These are phyloP conservation scores for Cuniculus paca DNA, from an alignment of 2,797 vertebrate species.

Conservation along the genomic window DNA sequence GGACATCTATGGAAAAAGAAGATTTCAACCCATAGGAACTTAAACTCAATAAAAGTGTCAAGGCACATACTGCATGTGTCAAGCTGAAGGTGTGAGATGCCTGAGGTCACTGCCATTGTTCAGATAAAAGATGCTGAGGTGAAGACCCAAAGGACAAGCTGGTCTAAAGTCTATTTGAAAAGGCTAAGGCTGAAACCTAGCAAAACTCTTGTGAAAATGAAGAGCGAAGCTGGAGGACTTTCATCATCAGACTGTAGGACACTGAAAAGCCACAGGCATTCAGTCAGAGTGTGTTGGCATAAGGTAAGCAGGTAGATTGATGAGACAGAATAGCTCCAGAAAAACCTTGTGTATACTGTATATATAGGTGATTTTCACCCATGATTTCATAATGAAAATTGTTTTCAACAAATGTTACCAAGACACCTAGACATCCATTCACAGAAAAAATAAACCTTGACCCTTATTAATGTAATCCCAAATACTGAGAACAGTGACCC, in stretches of 20 bases:
- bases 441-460: neutral
- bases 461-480: too few species aligned
- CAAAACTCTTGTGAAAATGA: neutral
- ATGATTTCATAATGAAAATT: neutral
- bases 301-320: too few species aligned
- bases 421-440: rapidly evolving
- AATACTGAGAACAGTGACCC: too few species aligned
- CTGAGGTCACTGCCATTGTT: neutral
- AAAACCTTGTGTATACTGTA: rapidly evolving
- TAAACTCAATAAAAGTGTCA: neutral
- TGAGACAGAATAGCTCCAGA: neutral
- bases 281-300: rapidly evolving
- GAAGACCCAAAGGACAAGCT: neutral
- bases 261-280: neutral
- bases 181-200: neutral
- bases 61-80: neutral
- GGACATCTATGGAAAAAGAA: neutral
- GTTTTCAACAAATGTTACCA: neutral
- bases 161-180: neutral
- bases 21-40: rapidly evolving
- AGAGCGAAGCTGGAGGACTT: neutral
- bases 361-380: neutral
- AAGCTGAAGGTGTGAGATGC: neutral
- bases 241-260: neutral
- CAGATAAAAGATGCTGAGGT: neutral